phyloP scores from a whole-genome alignment of 1,140 invertebrate species.

The Dendrolimus punctatus region DNA sequence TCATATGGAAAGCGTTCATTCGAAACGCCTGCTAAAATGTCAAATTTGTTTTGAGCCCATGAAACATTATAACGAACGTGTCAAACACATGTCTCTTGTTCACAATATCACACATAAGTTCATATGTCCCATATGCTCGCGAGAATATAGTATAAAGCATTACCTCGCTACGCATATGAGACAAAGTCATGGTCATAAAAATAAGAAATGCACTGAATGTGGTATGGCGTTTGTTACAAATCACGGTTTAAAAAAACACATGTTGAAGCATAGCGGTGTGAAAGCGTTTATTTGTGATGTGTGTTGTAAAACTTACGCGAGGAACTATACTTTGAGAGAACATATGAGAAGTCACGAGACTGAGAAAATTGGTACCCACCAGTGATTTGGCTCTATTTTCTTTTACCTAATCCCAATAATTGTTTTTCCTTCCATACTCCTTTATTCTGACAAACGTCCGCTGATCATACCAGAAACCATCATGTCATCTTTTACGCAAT shows the following conservation, averaged over 20 bases:
- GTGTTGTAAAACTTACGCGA: constrained; percentile 41
- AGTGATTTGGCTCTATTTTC: too few species aligned
- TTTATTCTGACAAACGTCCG: too few species aligned
- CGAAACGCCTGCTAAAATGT: constrained; percentile 45
- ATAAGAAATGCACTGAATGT: constrained; percentile 52
- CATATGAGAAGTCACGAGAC: constrained; percentile 39
- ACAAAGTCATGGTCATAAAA: constrained; percentile 52
- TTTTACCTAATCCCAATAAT: too few species aligned
- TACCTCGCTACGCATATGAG: constrained; percentile 56
- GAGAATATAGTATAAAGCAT: constrained; percentile 57
- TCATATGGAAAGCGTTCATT: constrained; percentile 55
- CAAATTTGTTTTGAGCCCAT: constrained; percentile 58
- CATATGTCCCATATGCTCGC: constrained; percentile 40
- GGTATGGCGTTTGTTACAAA: constrained; percentile 59
- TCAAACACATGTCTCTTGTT: constrained; percentile 56
- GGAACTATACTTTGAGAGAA: constrained; percentile 41
- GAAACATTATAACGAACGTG: constrained; percentile 59
- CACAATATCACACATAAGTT: constrained; percentile 56
- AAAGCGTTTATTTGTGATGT: constrained; percentile 36
- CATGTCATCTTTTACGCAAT: too few species aligned
- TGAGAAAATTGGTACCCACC: constrained; percentile 1
- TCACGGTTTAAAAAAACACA: constrained; percentile 55
- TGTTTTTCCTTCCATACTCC: too few species aligned
- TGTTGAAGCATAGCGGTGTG: constrained; percentile 43
- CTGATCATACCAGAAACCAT: too few species aligned